Percentiles rank a stretch among this genome's conserved stretches.
Conservation (phyloP, 2,113 vertebrate genomes). For the Phaetusa simplex region DNA sequence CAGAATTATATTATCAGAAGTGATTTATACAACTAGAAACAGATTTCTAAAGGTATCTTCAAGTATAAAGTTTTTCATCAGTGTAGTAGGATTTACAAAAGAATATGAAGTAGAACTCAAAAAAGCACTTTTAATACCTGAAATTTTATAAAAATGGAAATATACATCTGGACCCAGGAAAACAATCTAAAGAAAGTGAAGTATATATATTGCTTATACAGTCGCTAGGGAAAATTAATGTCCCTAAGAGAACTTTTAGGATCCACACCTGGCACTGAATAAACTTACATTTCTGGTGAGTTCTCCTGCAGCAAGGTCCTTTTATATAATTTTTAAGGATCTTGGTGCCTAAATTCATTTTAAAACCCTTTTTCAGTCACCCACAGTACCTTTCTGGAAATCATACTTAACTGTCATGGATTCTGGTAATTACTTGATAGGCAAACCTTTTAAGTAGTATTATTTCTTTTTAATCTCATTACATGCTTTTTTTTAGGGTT, state of each 20-base stretch:
- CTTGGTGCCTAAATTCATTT: not conserved
- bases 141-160: not conserved
- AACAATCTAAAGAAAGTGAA: not conserved
- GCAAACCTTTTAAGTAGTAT: not conserved
- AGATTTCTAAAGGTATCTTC: not conserved
- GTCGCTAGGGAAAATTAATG: not conserved
- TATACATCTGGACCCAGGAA: not conserved
- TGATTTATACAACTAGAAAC: not conserved
- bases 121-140: not conserved
- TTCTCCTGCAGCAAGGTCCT: not conserved
- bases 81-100: not conserved
- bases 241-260: not conserved
- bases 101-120: not conserved
- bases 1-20: not conserved
- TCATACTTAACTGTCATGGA: not conserved
- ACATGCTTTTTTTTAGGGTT: not conserved
- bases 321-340: not conserved
- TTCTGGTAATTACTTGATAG: not conserved
- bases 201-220: not conserved
- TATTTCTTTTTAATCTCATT: not conserved
- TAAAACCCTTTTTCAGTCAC: not conserved
- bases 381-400: not conserved
- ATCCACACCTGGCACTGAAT: not conserved
- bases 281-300: not conserved
- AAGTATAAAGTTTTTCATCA: not conserved